phyloP scores from a whole-genome alignment of 2,113 vertebrate species.

The Bungarus multicinctus region DNA sequence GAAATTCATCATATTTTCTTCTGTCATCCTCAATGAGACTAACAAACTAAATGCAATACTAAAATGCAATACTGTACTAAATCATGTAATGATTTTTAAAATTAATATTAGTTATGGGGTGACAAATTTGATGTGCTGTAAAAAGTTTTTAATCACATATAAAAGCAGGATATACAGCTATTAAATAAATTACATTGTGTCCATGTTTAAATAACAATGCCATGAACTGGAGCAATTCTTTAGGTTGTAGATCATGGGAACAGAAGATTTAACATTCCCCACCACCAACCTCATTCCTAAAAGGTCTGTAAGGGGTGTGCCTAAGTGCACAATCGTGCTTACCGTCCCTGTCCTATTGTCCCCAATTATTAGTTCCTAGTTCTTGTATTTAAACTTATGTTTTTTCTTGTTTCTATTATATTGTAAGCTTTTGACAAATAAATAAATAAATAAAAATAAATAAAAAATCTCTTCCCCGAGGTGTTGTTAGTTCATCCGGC shows the following conservation, averaged over 20 bases:
- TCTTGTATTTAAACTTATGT: no score
- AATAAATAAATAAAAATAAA: no score
- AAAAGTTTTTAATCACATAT: neutral
- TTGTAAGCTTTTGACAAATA: no score
- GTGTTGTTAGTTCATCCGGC: neutral
- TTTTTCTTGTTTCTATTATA: no score
- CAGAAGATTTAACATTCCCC: neutral
- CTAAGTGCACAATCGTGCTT: no score
- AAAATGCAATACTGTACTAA: neutral
- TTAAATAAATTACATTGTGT: neutral
- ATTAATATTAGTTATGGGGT: neutral
- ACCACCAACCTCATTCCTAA: neutral
- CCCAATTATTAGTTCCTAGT: no score
- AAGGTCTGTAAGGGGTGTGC: no score
- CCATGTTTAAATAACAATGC: neutral
- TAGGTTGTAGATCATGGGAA: neutral
- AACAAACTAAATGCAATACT: neutral
- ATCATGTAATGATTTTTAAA: neutral
- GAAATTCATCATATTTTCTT: neutral
- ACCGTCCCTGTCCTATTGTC: no score
- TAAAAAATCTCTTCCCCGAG: neutral
- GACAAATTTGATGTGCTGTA: neutral
- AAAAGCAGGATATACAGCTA: neutral
- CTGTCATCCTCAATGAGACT: neutral
- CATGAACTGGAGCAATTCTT: neutral